A percentile compares a stretch with the other conserved stretches of the same genome.
These are phyloP conservation scores for Pterobdella sp. DNA, from an alignment of 2,888 invertebrate species.

Conservation along the genomic window DNA sequence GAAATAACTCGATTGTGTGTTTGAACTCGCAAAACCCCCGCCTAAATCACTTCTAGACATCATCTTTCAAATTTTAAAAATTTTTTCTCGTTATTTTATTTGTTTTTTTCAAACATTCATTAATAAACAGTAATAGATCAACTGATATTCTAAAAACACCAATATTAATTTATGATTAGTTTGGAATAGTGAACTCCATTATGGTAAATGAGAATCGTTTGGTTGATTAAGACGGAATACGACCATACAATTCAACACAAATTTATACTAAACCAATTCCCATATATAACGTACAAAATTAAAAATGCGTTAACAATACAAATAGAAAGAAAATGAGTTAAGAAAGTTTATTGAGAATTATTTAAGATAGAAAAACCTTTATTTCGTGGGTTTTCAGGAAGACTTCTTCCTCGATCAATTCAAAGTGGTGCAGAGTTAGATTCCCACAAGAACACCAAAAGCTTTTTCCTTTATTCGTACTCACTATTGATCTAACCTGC, in stretches of 20 bases:
- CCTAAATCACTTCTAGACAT: slow-evolving; percentile 8
- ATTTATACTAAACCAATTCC: neutral
- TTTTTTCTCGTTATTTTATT: neutral
- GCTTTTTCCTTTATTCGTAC: slow-evolving; percentile 58
- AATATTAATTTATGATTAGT: neutral
- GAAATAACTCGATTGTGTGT: slow-evolving; percentile 11
- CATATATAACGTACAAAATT: no score
- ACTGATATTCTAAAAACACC: neutral
- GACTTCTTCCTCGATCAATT: slow-evolving; percentile 63
- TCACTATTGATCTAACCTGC: slow-evolving; percentile 45
- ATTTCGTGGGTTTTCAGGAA: slow-evolving; percentile 50
- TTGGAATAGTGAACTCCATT: neutral
- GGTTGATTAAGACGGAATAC: no score
- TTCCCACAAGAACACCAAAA: slow-evolving; percentile 70
- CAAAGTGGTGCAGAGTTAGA: slow-evolving; percentile 70
- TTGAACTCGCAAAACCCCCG: slow-evolving; percentile 7
- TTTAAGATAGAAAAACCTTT: slow-evolving; percentile 39
- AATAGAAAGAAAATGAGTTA: neutral
- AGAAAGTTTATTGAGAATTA: neutral
- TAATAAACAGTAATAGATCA: neutral
- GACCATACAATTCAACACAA: neutral
- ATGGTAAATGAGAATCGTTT: neutral
- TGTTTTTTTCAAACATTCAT: neutral
- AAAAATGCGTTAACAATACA: no score
- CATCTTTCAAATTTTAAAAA: no score